Conservation (phyloP, 2,113 vertebrate genomes). For the Ondatra zibethicus region DNA sequence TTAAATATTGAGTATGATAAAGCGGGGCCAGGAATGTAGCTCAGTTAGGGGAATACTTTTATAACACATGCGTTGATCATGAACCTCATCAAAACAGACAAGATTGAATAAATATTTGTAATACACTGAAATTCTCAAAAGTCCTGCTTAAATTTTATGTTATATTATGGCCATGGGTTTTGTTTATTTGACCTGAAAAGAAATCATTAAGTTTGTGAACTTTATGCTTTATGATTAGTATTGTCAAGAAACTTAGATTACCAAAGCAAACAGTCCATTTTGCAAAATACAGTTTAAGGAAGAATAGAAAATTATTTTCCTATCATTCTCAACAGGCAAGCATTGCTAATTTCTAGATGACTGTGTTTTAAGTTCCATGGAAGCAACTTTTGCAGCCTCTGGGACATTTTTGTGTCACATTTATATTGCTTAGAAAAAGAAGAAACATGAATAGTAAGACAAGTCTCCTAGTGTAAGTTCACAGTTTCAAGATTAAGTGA, state of each 20-base stretch:
- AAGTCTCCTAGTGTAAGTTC: rapidly evolving
- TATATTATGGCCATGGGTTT: conserved; percentile 31
- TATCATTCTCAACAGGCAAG: conserved; percentile 68
- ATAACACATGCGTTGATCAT: neutral
- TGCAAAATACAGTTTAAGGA: conserved; percentile 71
- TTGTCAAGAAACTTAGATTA: conserved; percentile 76
- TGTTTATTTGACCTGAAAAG: conserved; percentile 52
- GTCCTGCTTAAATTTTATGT: conserved; percentile 52
- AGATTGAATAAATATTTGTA: conserved; percentile 17
- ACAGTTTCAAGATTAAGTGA: neutral
- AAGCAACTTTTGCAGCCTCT: conserved; percentile 26
- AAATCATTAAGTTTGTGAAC: conserved; percentile 55
- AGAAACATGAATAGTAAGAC: neutral
- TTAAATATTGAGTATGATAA: neutral
- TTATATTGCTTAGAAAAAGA: conserved; percentile 55
- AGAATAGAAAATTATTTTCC: conserved; percentile 57
- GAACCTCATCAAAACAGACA: neutral
- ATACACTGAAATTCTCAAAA: neutral
- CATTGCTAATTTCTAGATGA: conserved; percentile 70
- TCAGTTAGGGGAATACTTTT: neutral
- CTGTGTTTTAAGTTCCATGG: conserved; percentile 63
- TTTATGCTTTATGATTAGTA: conserved; percentile 78
- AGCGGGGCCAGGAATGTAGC: neutral
- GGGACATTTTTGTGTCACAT: conserved; percentile 47
- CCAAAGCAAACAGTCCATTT: conserved; percentile 60